A percentile compares a stretch with the other conserved stretches of the same genome.
Conservation (phyloP, 2,797 vertebrate species). For the Coccyzus lansbergi region DNA sequence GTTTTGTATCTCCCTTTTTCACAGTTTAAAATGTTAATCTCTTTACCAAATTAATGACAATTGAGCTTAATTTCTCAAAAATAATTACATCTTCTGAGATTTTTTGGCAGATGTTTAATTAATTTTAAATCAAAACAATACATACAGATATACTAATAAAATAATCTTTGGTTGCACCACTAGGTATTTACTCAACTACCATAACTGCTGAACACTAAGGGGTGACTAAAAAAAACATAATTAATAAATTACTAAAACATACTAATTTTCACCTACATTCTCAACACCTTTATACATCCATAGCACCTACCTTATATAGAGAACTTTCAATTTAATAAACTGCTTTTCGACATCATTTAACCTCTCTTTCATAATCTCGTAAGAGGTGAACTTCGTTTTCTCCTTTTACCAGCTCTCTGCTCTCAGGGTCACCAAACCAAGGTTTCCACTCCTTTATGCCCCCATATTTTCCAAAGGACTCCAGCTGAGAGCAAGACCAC, state of each 20-base stretch:
- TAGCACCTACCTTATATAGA: accelerated
- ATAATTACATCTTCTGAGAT: background rate
- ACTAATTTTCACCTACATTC: background rate
- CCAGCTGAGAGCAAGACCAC: background rate
- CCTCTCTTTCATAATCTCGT: accelerated
- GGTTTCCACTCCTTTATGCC: background rate
- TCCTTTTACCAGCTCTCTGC: background rate
- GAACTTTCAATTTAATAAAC: background rate
- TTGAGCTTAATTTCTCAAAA: background rate
- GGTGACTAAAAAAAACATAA: background rate
- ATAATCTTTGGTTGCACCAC: background rate
- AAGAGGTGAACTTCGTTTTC: background rate
- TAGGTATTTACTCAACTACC: background rate
- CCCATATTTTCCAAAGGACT: background rate
- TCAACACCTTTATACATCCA: background rate
- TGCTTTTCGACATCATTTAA: background rate
- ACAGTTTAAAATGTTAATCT: background rate
- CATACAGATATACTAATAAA: background rate
- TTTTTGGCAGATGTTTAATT: background rate
- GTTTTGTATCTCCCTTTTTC: background rate
- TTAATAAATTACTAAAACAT: background rate
- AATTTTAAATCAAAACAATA: background rate
- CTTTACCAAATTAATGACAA: background rate
- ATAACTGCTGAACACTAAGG: background rate
- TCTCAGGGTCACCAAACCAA: background rate